phyloP scores from a whole-genome alignment of 2,888 invertebrate genomes.

The Drosophila macrospina region DNA sequence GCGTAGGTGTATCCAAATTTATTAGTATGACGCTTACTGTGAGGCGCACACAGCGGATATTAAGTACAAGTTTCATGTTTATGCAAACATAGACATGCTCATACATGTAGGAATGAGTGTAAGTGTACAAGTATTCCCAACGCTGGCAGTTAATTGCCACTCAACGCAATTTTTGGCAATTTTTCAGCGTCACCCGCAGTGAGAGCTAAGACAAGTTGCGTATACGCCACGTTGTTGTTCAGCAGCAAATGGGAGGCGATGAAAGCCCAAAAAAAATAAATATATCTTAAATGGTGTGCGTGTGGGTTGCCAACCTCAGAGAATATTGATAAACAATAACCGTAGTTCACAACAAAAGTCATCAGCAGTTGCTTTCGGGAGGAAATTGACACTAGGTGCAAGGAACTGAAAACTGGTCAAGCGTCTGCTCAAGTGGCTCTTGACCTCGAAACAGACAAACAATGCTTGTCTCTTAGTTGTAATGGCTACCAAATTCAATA shows the following conservation, averaged over 20 bases:
- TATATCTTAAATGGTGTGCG: not conserved
- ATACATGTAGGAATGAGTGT: slow-evolving; percentile 1
- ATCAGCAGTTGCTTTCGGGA: slow-evolving; percentile 32
- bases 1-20: slow-evolving; percentile 40
- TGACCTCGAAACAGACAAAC: slow-evolving; percentile 25
- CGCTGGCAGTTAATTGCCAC: slow-evolving; percentile 42
- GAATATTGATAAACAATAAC: slow-evolving; percentile 19
- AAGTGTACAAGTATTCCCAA: slow-evolving; percentile 3
- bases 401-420: slow-evolving; percentile 47
- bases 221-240: slow-evolving; percentile 37
- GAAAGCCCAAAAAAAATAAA: not conserved
- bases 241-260: not conserved
- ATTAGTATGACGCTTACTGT: slow-evolving; percentile 48
- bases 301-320: not conserved
- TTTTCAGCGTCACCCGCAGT: slow-evolving; percentile 49
- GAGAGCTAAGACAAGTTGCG: slow-evolving; percentile 14
- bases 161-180: slow-evolving; percentile 31
- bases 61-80: slow-evolving; percentile 25
- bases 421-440: slow-evolving; percentile 22
- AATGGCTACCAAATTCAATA: slow-evolving; percentile 43
- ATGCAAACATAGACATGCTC: slow-evolving; percentile 12
- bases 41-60: slow-evolving; percentile 27
- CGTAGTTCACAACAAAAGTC: slow-evolving; percentile 12
- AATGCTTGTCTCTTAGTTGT: slow-evolving; percentile 14
- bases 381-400: slow-evolving; percentile 39